phyloP scores from a whole-genome alignment of 2,113 vertebrate genomes.

The Gopherus evgoodei region DNA sequence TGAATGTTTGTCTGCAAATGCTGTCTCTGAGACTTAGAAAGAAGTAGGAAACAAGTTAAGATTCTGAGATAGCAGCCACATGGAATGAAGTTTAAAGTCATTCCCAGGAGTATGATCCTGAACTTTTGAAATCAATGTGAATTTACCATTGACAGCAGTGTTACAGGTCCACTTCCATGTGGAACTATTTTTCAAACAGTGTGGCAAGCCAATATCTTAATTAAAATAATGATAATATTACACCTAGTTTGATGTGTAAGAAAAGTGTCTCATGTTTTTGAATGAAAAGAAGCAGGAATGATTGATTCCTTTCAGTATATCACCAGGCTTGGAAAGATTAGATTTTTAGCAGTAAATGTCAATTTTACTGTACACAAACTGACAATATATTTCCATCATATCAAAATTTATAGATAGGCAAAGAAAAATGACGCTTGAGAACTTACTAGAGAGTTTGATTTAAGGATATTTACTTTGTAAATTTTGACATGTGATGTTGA shows the following conservation, averaged over 20 bases:
- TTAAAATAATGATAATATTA: neutral
- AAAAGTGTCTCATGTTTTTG: neutral
- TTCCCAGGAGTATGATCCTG: neutral
- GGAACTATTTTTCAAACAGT: neutral
- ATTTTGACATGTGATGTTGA: neutral
- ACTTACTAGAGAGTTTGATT: neutral
- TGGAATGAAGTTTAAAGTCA: neutral
- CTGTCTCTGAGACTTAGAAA: neutral
- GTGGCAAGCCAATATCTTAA: neutral
- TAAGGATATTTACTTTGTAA: neutral
- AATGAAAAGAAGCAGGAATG: neutral
- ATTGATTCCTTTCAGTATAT: neutral
- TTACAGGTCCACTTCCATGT: neutral
- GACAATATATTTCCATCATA: neutral
- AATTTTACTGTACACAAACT: neutral
- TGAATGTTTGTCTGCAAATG: neutral
- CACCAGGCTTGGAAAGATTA: neutral
- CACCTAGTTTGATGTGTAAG: neutral
- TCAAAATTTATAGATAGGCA: neutral
- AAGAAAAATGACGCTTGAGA: neutral
- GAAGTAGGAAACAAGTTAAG: neutral
- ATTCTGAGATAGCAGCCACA: neutral
- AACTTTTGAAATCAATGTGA: neutral
- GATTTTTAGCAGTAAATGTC: neutral
- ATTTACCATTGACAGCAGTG: neutral